phyloP scores from a whole-genome alignment of 2,888 invertebrate species.

The Selenia dentaria region DNA sequence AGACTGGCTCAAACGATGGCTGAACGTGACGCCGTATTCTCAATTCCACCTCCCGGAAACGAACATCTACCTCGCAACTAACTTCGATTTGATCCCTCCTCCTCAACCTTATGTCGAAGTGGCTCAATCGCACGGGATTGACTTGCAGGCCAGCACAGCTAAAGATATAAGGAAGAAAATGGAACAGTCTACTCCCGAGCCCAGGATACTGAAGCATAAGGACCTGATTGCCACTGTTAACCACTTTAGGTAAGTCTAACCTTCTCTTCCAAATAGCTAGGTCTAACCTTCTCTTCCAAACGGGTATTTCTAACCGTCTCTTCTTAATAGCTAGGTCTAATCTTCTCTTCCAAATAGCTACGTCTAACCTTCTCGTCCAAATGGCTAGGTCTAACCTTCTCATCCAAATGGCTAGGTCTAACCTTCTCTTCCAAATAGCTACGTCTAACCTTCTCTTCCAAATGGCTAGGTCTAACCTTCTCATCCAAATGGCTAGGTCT shows the following conservation, averaged over 20 bases:
- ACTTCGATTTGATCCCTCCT: constrained; percentile 86
- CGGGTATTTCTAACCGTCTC: too few species aligned
- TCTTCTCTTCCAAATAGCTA: too few species aligned
- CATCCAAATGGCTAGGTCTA: too few species aligned
- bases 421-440: too few species aligned
- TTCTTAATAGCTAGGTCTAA: too few species aligned
- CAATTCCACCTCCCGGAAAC: constrained; percentile 88
- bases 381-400: too few species aligned
- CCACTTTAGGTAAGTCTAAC: constrained; percentile 65
- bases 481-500: too few species aligned
- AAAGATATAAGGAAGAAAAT: constrained; percentile 67
- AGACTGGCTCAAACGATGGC: constrained; percentile 87
- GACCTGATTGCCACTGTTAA: constrained; percentile 71
- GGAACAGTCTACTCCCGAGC: constrained; percentile 27
- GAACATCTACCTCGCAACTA: constrained; percentile 89
- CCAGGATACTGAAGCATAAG: constrained; percentile 49
- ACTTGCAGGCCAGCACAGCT: constrained; percentile 47
- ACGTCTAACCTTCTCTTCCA: too few species aligned
- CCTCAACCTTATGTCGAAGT: constrained; percentile 56
- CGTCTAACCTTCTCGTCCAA: too few species aligned
- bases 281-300: too few species aligned
- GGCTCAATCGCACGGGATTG: constrained; percentile 54
- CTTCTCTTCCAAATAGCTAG: too few species aligned
- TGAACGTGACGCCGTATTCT: constrained; percentile 76
- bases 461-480: too few species aligned